phyloP scores from a whole-genome alignment of 2,113 vertebrate species.

The Ciconia stormi region DNA sequence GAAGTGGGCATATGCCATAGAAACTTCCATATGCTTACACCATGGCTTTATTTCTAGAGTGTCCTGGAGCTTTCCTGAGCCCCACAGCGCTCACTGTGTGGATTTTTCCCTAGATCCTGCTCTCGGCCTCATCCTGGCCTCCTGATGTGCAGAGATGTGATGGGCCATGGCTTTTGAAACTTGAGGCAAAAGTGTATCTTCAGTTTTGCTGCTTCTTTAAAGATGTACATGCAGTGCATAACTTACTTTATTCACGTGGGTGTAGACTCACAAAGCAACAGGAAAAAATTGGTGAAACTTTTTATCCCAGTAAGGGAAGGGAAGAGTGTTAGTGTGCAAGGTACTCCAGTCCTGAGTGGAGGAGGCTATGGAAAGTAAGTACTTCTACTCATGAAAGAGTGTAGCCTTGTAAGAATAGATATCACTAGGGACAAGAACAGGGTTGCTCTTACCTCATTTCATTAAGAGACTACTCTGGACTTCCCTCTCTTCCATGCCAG shows the following conservation, averaged over 20 bases:
- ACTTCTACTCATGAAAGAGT: neutral
- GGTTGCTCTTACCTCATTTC: neutral
- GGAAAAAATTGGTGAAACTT: neutral
- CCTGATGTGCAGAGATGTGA: neutral
- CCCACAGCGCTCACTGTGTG: neutral
- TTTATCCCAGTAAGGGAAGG: neutral
- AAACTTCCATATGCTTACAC: neutral
- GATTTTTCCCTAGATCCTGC: neutral
- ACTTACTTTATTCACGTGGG: neutral
- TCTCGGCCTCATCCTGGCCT: accelerated
- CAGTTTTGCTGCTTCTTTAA: neutral
- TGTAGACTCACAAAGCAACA: neutral
- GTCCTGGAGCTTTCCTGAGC: neutral
- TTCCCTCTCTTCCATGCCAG: neutral
- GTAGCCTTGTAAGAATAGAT: neutral
- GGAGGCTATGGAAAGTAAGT: neutral
- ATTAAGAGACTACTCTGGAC: neutral
- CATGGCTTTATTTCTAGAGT: neutral
- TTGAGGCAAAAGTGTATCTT: neutral
- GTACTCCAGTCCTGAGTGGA: neutral
- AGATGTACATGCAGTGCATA: neutral
- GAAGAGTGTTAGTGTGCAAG: neutral
- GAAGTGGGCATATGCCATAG: neutral
- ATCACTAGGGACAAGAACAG: neutral
- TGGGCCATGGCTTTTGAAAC: neutral